A percentile compares a stretch with the other conserved stretches of the same genome.
Conservation (phyloP, 2,113 vertebrate genomes). For the Mus musculus region GRCm39 chr1:31850001-31850500, state of each 20-base stretch:
- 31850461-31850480: background rate
- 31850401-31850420: background rate
- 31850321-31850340: background rate
- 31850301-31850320: background rate
- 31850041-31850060: background rate
- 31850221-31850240: background rate
- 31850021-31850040: no score
- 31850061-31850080: background rate
- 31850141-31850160: background rate
- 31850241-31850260: background rate
- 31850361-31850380: background rate
- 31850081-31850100: background rate
- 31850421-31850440: fast-evolving
- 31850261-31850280: background rate
- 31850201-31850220: background rate
- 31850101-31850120: background rate
- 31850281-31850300: background rate
- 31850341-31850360: background rate
- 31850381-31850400: background rate
- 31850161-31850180: background rate
- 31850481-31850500: background rate
- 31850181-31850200: background rate
- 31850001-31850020: background rate
- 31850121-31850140: background rate
- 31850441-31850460: background rate